Evolutionary conservation across 1,140 invertebrate genomes (phyloP), one percentile per base, ranked within the genome.

Genomic region (Bilobella aurantiaca): DNA sequence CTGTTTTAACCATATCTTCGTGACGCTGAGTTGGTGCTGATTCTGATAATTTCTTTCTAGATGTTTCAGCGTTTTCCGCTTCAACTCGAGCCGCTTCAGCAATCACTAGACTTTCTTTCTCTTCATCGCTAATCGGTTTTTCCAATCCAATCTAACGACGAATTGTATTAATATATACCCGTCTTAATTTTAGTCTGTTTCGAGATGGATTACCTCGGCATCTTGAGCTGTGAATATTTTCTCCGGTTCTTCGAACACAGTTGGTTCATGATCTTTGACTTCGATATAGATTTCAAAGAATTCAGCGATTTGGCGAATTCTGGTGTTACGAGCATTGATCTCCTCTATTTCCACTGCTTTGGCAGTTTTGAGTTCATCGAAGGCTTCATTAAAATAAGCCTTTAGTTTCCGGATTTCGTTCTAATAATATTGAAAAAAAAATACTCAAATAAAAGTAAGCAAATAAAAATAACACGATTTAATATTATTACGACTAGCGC

Each of bases 71-170:
- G 8, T 42, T n/a, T 42, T 42, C 37, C 8, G 37, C 37, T n/a
- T 42, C 37, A 42, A 37, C 37, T 49, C 60, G 1, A 79, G 66
- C n/a, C n/a, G n/a, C n/a, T n/a, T n/a, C n/a, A n/a, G n/a, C n/a
- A n/a, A n/a, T n/a, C n/a, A n/a, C n/a, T n/a, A n/a, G n/a, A n/a
- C n/a, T n/a, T n/a, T n/a, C n/a, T n/a, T n/a, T n/a, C n/a, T n/a
- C n/a, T n/a, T n/a, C n/a, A n/a, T n/a, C n/a, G n/a, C n/a, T n/a
- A n/a, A n/a, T n/a, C n/a, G n/a, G n/a, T n/a, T n/a, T n/a, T n/a
- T n/a, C n/a, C n/a, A n/a, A n/a, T n/a, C n/a, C n/a, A n/a, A n/a
- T n/a, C n/a, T n/a, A n/a, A n/a, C n/a, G n/a, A n/a, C n/a, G n/a
- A n/a, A n/a, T n/a, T n/a, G n/a, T n/a, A n/a, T n/a, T n/a, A n/a